phyloP scores from a whole-genome alignment of 1,140 invertebrate genomes.

The Coptotermes formosanus region DNA sequence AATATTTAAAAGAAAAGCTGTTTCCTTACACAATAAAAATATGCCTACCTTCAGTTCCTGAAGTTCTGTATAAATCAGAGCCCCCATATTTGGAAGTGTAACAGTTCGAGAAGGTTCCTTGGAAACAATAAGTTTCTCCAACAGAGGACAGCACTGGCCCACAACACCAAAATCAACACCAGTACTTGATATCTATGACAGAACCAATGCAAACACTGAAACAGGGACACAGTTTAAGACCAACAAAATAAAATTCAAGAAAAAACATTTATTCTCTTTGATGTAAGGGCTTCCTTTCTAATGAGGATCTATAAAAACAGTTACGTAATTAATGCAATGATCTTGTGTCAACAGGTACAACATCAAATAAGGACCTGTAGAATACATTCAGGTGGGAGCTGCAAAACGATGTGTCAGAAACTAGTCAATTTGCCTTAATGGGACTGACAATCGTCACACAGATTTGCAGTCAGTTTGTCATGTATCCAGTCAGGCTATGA shows the following conservation, averaged over 20 bases:
- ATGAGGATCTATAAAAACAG: too few relatives aligned
- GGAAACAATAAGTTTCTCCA: constrained; percentile 12
- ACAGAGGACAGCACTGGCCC: not conserved
- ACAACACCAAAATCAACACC: constrained; percentile 20
- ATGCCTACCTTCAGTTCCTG: constrained; percentile 20
- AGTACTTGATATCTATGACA: not conserved
- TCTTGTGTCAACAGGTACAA: too few relatives aligned
- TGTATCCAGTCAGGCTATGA: too few relatives aligned
- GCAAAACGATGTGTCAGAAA: too few relatives aligned
- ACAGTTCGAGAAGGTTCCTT: not conserved
- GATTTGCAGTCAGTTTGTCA: too few relatives aligned
- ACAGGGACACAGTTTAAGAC: not conserved
- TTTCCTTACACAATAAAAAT: too few relatives aligned
- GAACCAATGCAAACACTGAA: not conserved
- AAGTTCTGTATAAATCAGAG: not conserved
- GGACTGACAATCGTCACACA: too few relatives aligned
- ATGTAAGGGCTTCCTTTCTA: not conserved
- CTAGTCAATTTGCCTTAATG: too few relatives aligned
- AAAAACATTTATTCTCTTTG: not conserved
- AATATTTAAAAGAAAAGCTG: too few relatives aligned
- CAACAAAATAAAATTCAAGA: not conserved
- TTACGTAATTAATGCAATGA: too few relatives aligned
- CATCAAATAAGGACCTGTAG: too few relatives aligned
- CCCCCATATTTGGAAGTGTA: not conserved
- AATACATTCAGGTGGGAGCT: too few relatives aligned